These are phyloP conservation scores for Globodera ellingtonae DNA, from an alignment of 1,140 invertebrate species.

Conservation along the genomic window DNA sequence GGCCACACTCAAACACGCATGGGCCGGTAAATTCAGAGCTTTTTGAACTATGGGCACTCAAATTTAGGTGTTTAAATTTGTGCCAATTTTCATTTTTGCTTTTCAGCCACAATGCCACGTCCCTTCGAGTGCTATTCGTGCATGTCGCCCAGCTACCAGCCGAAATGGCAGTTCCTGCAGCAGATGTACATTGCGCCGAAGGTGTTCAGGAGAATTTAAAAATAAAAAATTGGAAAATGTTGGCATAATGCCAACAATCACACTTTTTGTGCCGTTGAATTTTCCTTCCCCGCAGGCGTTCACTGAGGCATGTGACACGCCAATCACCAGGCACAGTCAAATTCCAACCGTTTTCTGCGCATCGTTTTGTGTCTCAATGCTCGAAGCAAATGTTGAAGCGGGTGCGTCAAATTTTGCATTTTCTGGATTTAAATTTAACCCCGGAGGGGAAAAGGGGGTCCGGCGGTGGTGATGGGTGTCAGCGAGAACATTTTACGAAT, in stretches of 20 bases:
- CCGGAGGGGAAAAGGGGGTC: no score
- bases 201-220: conserved; percentile 27
- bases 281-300: conserved; percentile 44
- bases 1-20: not conserved
- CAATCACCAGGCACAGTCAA: conserved; percentile 41
- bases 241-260: no score
- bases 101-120: conserved; percentile 51
- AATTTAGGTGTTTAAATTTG: not conserved
- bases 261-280: no score
- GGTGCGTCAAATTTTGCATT: conserved; percentile 38
- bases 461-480: no score
- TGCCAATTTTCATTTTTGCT: not conserved
- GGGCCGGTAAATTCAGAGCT: not conserved
- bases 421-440: not conserved
- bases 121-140: conserved; percentile 62
- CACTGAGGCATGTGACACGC: conserved; percentile 57
- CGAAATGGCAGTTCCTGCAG: conserved; percentile 57
- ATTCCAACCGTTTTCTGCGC: conserved; percentile 59
- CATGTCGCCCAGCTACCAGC: conserved; percentile 61
- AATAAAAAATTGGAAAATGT: not conserved
- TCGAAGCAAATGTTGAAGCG: conserved; percentile 61
- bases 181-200: conserved; percentile 57
- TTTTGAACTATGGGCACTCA: not conserved
- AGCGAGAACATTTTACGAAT: no score
- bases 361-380: conserved; percentile 55